Evolutionary conservation across 2,113 vertebrate species (phyloP).

Genomic region (Gymnogyps californianus): DNA sequence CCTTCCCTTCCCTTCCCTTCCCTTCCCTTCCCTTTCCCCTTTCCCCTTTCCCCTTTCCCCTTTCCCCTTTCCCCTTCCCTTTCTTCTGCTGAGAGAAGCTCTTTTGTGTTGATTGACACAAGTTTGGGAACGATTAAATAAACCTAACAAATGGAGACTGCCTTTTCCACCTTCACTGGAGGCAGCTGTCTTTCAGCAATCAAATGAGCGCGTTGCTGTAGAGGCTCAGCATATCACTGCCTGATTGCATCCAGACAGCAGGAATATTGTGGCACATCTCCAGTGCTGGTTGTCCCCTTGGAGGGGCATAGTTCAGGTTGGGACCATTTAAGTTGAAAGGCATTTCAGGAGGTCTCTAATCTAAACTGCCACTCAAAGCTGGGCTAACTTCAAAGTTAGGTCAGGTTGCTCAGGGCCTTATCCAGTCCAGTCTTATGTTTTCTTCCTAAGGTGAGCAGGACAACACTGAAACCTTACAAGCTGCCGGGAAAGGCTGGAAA

Average conservation of each 20-base stretch:
- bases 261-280: neutral
- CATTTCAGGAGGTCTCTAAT: neutral
- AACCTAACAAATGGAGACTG: neutral
- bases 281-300: neutral
- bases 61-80: neutral
- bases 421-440: neutral
- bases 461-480: neutral
- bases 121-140: conserved; percentile 33
- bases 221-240: neutral
- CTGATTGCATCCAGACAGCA: neutral
- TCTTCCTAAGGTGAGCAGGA: neutral
- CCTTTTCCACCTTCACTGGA: conserved; percentile 13
- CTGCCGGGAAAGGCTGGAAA: neutral
- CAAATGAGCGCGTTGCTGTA: neutral
- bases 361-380: neutral
- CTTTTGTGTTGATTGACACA: conserved; percentile 34
- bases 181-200: conserved; percentile 21
- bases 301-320: neutral
- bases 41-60: no score
- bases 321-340: neutral
- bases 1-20: no score
- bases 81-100: neutral
- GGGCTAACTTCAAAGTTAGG: neutral
- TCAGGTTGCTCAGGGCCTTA: neutral
- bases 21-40: no score